Evolutionary conservation across 2,888 invertebrate species (phyloP).

Genomic region (Idaea biselata): DNA sequence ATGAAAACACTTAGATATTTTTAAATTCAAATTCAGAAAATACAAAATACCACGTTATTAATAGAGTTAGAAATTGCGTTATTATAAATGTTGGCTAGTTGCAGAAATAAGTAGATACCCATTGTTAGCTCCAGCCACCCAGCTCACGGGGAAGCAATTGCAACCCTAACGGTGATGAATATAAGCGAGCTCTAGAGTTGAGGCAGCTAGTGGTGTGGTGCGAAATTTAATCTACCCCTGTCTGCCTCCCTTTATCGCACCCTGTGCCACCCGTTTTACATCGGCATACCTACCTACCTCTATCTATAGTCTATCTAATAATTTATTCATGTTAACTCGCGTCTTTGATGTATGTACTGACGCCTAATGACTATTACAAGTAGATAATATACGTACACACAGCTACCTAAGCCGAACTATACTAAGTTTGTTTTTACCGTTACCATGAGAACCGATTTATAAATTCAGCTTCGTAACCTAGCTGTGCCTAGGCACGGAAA

Average conservation of each 20-base stretch:
- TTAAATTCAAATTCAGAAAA: background rate
- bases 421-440: slow-evolving; percentile 56
- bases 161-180: slow-evolving; percentile 71
- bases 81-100: background rate
- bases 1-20: background rate
- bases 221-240: slow-evolving; percentile 78
- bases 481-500: slow-evolving; percentile 55
- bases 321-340: slow-evolving; percentile 61
- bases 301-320: slow-evolving; percentile 40
- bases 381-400: slow-evolving; percentile 5
- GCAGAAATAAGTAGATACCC: slow-evolving; percentile 10
- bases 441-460: slow-evolving; percentile 60
- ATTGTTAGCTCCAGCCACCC: slow-evolving; percentile 36
- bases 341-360: slow-evolving; percentile 38
- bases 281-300: slow-evolving; percentile 36
- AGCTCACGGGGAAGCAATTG: slow-evolving; percentile 60
- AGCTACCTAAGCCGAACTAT: background rate
- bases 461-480: slow-evolving; percentile 26
- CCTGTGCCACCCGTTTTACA: slow-evolving; percentile 31
- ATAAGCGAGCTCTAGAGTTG: slow-evolving; percentile 59
- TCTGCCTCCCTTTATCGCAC: slow-evolving; percentile 52
- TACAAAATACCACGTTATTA: background rate
- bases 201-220: slow-evolving; percentile 54
- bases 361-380: slow-evolving; percentile 35
- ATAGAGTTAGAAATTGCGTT: background rate